Base-by-base conservation (phyloP, 2,888 invertebrate genomes). In the Hypsopygia costalis region DNA sequence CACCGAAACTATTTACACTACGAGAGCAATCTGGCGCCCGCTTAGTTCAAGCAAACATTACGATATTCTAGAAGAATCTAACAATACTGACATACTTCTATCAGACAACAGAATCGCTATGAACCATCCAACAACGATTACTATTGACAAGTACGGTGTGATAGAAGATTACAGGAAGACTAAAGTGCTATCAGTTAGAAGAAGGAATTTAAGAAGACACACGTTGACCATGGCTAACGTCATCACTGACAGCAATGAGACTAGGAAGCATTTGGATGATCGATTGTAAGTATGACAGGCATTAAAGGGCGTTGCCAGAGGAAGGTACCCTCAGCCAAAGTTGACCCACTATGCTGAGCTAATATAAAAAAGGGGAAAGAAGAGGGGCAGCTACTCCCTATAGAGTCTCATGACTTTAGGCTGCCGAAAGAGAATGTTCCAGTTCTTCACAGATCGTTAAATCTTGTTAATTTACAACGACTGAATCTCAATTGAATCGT, bases 241-340 rank as follows among this genome's bases (percentile, higher is more conserved):
- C 1, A 70, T 86, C 1, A 77, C 76, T 0, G 87, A 87, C 21
- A 82, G 76, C 40, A 85, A 86, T 40, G 77, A 81, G 0, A 86
- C 86, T 0, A 67, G 66, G 10, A 46, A 62, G 0, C 86, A 87
- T 57, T 53, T 87, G 69, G 67, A 68, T 47, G 86, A 87, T 44
- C 63, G 86, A 60, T 43, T 85, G 87, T 86, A 53, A 77, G 83
- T 75, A 57, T 6, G n/a, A n/a, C n/a, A n/a, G n/a, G n/a, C n/a
- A n/a, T n/a, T n/a, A n/a, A n/a, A n/a, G n/a, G n/a, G n/a, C n/a
- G n/a, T n/a, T n/a, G n/a, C n/a, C n/a, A n/a, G n/a, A n/a, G n/a
- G n/a, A n/a, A n/a, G n/a, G n/a, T n/a, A n/a, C n/a, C n/a, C n/a
- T n/a, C n/a, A n/a, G n/a, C n/a, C n/a, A n/a, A n/a, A n/a, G n/a